phyloP scores from a whole-genome alignment of 2,113 vertebrate genomes.

The Neotoma lepida region DNA sequence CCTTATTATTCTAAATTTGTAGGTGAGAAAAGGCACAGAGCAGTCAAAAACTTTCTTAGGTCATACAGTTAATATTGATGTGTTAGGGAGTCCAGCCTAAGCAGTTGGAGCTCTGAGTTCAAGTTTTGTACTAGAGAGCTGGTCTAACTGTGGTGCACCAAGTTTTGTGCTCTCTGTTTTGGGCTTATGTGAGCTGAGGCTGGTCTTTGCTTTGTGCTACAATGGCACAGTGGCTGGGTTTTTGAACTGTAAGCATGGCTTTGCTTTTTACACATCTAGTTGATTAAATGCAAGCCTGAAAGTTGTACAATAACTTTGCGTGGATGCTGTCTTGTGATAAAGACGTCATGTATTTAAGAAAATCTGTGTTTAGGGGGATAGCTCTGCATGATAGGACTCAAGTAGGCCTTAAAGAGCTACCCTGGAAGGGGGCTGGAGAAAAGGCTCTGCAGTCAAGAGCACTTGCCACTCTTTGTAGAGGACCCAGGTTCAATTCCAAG shows the following conservation, averaged over 20 bases:
- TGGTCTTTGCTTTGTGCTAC: background rate
- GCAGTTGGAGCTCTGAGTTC: background rate
- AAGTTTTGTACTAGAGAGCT: background rate
- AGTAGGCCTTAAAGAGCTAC: background rate
- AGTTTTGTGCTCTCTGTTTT: background rate
- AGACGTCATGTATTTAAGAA: background rate
- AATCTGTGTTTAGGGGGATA: background rate
- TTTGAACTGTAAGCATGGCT: background rate
- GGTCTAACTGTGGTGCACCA: background rate
- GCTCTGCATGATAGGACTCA: background rate
- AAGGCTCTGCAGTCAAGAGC: background rate
- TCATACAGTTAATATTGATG: conserved; percentile 1
- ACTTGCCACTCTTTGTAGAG: background rate
- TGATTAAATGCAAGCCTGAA: background rate
- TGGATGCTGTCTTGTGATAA: background rate
- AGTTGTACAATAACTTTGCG: background rate
- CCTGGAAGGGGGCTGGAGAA: background rate
- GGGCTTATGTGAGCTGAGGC: background rate
- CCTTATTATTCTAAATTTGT: conserved; percentile 13
- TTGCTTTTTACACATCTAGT: background rate
- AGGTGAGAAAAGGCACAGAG: conserved; percentile 7
- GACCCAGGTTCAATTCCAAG: background rate
- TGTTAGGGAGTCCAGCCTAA: background rate
- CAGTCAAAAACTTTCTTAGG: background rate
- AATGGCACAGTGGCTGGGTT: background rate